Evolutionary conservation across 2,113 vertebrate species (phyloP), one percentile per base, ranked within the genome.

Genomic region (Phyllostomus discolor): DNA sequence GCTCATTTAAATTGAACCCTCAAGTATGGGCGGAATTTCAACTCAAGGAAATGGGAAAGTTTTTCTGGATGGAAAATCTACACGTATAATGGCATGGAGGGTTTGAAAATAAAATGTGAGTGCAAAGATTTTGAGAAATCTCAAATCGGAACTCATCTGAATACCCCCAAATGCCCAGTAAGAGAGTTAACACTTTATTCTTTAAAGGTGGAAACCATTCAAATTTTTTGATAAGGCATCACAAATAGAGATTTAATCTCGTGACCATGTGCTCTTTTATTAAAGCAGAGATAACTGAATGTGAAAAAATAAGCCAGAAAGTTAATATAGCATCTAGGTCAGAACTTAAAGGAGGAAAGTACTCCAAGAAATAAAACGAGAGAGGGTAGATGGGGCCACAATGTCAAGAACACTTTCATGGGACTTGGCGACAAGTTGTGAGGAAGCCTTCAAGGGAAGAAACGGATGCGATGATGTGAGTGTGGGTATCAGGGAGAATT

Each of bases 191-290:
- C 1, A 76, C 24, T 82, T 57, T 73, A 67, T 67, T 90, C 8
- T 33, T 90, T 82, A 79, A 78, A 70, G 69, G 41, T 19, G 14
- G 24, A 66, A 79, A 3, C 31, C 31, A 81, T 54, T 92, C 94
- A 80, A 50, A 19, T 78, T 72, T 78, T 88, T 79, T 87, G 35
- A 48, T 67, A 76, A 83, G 15, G 20, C 46, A 67, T 43, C 24
- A 52, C n/a, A 70, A 78, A 20, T 46, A 66, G 15, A 69, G 41
- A 72, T 50, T 64, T 82, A 70, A 41, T 92, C 46, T 52, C 66
- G 5, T 90, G 67, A 70, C 26, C 10, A 66, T 82, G 14, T 38
- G 43, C n/a, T 94, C 5, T 64, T 50, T 94, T 46, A 82, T 90
- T 72, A 57, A 88, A 41, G 38, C 46, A 31, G 14, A 84, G 22